These are phyloP conservation scores for Neodiprion pinetum DNA, from an alignment of 1,140 invertebrate species.

Conservation along the genomic window DNA sequence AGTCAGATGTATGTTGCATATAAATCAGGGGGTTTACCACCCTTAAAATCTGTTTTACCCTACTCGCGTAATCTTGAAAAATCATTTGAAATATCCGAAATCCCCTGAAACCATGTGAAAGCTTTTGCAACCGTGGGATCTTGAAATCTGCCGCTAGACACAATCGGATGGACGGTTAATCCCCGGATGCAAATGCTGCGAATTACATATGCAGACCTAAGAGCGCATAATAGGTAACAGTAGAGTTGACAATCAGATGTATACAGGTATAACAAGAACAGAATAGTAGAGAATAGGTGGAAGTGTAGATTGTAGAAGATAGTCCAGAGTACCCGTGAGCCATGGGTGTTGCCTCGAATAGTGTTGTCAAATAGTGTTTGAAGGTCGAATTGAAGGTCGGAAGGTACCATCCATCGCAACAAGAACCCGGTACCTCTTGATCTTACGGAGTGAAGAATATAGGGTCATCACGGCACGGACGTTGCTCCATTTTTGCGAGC, in stretches of 20 bases:
- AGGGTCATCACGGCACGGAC: conserved; percentile 84
- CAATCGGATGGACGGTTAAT: no score
- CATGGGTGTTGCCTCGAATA: conserved; percentile 5
- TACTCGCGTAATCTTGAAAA: no score
- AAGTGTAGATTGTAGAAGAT: conserved; percentile 17
- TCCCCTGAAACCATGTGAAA: no score
- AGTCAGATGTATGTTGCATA: no score
- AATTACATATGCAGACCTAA: no score
- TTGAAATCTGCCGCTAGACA: no score
- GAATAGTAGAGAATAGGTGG: conserved; percentile 1
- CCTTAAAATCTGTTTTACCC: no score
- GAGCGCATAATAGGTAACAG: background rate
- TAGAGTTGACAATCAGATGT: background rate
- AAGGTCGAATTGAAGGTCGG: conserved; percentile 20
- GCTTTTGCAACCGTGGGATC: no score
- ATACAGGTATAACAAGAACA: no score
- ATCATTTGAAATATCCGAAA: no score
- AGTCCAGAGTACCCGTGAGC: conserved; percentile 13
- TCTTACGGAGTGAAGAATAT: conserved; percentile 85
- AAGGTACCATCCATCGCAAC: conserved; percentile 39
- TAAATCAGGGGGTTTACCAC: no score
- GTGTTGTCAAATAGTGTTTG: conserved; percentile 5
- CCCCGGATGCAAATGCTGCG: no score
- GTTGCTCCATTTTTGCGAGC: conserved; percentile 84
- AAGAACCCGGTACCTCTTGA: conserved; percentile 75